Base-by-base conservation (phyloP, 2,888 invertebrate species). In the Imbricaverruca yamaguchii region DNA sequence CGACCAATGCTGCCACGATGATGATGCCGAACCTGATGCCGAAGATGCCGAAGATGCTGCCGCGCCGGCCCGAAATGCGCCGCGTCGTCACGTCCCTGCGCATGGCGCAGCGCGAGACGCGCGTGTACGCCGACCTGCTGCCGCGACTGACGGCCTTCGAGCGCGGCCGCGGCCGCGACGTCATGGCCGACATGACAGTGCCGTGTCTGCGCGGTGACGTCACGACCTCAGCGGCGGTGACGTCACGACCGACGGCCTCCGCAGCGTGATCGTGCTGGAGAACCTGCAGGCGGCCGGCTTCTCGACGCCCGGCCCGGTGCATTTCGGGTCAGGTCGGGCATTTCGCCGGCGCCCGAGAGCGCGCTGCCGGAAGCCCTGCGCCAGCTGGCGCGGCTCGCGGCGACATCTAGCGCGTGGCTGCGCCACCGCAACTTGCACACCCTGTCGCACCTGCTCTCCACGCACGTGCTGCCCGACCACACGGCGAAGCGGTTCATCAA, bases 391-490 rank as follows among this genome's bases (percentile, higher is more conserved):
- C 74, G 55, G 21, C 74, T 74, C 11, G 74, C 74, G 21, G 74
- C 74, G 53, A 74, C 74, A 55, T 74, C 74, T 55, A 74, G 55
- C 74, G 74, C 39, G 1, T 74, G 74, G 74, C 74, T 74, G 21
- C 74, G 74, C 3, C 53, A 55, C 74, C 10, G 55, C 74, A 55
- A 21, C 74, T 18, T 74, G 53, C 74, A 15, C 53, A 12, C 7
- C 1, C 53, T 55, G 55, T 55, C 53, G 69, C 39, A 53, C 74
- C 55, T 74, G 53, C 18, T 74, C 21, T 10, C 53, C 21, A 74
- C 74, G 74, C 74, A 9, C 10, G 23, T 74, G 21, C 21, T 18
- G 21, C 2, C 18, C 8, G 74, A 74, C 21, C 74, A 55, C 25
- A n/a, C 9, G 10, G 65, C 23, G 10, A 9, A 8, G 1, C 15